Base-by-base conservation (phyloP, 2,113 vertebrate species). In the Notothenia rossii region DNA sequence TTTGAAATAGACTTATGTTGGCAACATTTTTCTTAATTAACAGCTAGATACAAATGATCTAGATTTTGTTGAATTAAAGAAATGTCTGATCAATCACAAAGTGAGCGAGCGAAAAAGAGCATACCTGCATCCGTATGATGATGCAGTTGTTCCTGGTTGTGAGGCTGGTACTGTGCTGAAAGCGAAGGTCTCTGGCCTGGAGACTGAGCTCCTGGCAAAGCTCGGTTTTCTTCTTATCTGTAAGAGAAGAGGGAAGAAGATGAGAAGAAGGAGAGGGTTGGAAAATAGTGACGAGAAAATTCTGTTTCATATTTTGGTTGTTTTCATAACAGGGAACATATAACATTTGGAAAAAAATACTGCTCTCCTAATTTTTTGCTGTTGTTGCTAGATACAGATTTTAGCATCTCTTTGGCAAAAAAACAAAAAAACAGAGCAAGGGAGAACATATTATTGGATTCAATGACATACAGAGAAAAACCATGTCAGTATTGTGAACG, bases 201-300 rank as follows among this genome's bases (percentile, higher is more conserved):
- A 99, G 97, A 84, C 96, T 94, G 55, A 99, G 72, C 76, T 99
- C 98, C 89, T 99, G 98, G 75, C 96, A 97, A 29, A 99, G 91
- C 82, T 99, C 98, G 0, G 96, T 97, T 93, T 99, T 99, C 89
- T 98, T 99, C 81, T 95, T 98, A 90, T 99, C 98, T 99, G 71
- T 13, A 56, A 59, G 20, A 75, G 3, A 49, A 75, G 45, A 22
- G 20, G 18, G 1, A 46, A 18, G 22, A 43, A 65, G 7, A 62
- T 11, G 18, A 49, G 20, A 17, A 20, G 55, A 56, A 22, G 18
- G 2, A 54, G n/a, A 15, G n/a, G 0, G 22, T 20, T 43, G 18
- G 69, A 36, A 58, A 33, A 9, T 3, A 58, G 12, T 17, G 5
- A 48, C 0, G 1, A 51, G 8, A 15, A n/a, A 45, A 55, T 69